These are phyloP conservation scores for Tamias sibiricus DNA, from an alignment of 2,113 vertebrate species.

Conservation along the genomic window DNA sequence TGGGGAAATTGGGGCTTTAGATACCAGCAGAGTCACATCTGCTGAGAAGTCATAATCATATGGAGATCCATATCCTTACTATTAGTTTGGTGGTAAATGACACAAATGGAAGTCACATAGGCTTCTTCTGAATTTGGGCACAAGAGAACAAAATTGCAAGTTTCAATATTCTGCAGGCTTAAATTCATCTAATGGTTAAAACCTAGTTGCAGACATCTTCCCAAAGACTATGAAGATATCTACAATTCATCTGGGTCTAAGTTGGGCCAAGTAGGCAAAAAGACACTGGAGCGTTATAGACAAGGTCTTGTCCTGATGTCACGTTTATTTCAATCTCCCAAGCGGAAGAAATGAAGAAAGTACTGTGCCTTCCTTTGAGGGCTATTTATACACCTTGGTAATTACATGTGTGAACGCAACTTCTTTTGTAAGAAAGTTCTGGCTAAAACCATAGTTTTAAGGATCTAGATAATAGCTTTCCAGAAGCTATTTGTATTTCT, in stretches of 20 bases:
- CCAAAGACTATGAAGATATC: constrained; percentile 28
- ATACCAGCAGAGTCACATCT: neutral
- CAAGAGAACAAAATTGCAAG: neutral
- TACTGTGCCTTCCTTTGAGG: constrained; percentile 58
- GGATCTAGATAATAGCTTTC: constrained; percentile 69
- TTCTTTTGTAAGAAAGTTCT: constrained; percentile 68
- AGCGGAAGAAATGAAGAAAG: constrained; percentile 57
- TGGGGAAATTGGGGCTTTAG: neutral
- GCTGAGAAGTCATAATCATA: neutral
- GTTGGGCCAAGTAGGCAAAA: constrained; percentile 43
- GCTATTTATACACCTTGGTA: constrained; percentile 74
- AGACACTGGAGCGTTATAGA: constrained; percentile 20
- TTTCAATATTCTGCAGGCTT: neutral
- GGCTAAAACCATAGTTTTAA: constrained; percentile 70
- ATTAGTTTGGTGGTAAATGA: neutral
- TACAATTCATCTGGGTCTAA: constrained; percentile 47
- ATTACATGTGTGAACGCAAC: constrained; percentile 62
- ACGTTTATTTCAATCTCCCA: constrained; percentile 66
- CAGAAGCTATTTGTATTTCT: constrained; percentile 71
- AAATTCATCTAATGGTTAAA: constrained; percentile 39
- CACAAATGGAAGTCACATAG: neutral
- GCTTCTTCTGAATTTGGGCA: neutral
- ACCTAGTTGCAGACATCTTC: constrained; percentile 46
- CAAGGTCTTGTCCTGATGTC: constrained; percentile 44
- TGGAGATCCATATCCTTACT: neutral